Evolutionary conservation across 2,888 invertebrate species (phyloP).

Genomic region (Cryptophagus acutangulus): DNA sequence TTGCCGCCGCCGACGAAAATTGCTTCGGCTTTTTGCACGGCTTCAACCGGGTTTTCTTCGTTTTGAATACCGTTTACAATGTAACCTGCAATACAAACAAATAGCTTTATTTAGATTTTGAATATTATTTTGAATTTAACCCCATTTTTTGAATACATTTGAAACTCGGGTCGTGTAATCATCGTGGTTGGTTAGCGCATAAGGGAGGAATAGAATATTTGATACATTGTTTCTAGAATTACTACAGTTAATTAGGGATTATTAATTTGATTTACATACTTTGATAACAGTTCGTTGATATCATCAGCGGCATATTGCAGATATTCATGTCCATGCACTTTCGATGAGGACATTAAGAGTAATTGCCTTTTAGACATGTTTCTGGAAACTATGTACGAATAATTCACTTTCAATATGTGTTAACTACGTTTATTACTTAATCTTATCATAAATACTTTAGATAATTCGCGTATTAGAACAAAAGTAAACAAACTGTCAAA

Average conservation of each 20-base stretch:
- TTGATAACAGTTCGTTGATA: slow-evolving; percentile 56
- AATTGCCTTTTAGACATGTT: slow-evolving; percentile 47
- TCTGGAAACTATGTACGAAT: neutral
- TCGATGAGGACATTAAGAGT: slow-evolving; percentile 65
- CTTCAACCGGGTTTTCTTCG: slow-evolving; percentile 52
- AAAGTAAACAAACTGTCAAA: no score
- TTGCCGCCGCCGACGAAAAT: slow-evolving; percentile 80
- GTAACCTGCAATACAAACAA: slow-evolving; percentile 45
- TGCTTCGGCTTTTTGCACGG: slow-evolving; percentile 59
- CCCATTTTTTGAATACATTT: slow-evolving; percentile 60
- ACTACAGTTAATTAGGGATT: neutral
- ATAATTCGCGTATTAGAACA: no score
- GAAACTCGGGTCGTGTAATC: slow-evolving; percentile 59
- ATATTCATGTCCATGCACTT: slow-evolving; percentile 60
- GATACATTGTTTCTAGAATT: slow-evolving; percentile 58
- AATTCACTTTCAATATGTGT: no score
- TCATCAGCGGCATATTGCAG: slow-evolving; percentile 64
- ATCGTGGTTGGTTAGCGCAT: slow-evolving; percentile 64
- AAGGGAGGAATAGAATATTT: slow-evolving; percentile 69
- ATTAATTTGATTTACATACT: slow-evolving; percentile 49
- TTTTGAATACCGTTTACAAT: slow-evolving; percentile 63
- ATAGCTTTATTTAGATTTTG: neutral
- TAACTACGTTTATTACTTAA: no score
- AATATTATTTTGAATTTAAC: slow-evolving; percentile 37
- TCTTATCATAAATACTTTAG: no score